Evolutionary conservation across 2,888 invertebrate genomes (phyloP).

Genomic region (Drosophila lutescens): DNA sequence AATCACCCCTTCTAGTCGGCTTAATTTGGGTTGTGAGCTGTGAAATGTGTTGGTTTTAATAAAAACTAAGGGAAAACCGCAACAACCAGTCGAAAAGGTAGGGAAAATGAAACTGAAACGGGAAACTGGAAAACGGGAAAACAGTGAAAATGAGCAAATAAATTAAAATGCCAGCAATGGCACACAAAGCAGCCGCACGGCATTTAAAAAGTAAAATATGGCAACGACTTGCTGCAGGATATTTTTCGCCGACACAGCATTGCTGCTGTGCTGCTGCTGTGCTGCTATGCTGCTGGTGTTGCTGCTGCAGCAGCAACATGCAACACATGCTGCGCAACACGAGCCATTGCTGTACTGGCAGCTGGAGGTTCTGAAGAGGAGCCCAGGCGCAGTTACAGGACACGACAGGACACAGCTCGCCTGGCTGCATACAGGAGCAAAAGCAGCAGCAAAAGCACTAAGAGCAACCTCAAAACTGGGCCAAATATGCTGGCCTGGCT

Average conservation of each 20-base stretch:
- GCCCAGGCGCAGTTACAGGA: constrained; percentile 42
- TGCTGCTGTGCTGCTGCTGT: constrained; percentile 15
- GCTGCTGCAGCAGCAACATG: constrained; percentile 64
- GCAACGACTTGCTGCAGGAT: constrained; percentile 75
- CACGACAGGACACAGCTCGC: constrained; percentile 38
- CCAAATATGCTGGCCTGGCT: constrained; percentile 14
- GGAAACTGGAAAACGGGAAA: constrained; percentile 48
- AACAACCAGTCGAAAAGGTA: constrained; percentile 8
- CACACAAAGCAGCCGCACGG: constrained; percentile 53
- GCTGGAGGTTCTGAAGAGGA: constrained; percentile 55
- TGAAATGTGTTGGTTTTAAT: constrained; percentile 20
- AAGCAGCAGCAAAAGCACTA: constrained; percentile 7
- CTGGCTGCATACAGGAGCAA: constrained; percentile 42
- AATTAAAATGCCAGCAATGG: constrained; percentile 68
- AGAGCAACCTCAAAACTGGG: constrained; percentile 40
- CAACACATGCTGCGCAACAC: constrained; percentile 80
- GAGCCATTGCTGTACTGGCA: constrained; percentile 47
- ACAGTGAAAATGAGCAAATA: constrained; percentile 79
- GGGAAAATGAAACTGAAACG: constrained; percentile 27
- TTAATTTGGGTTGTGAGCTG: constrained; percentile 12
- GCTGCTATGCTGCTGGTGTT: constrained; percentile 9
- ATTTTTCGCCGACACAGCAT: constrained; percentile 70
- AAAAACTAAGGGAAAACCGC: constrained; percentile 8
- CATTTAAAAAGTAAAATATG: constrained; percentile 80
- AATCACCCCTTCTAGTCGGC: not conserved